Conservation (phyloP, 2,113 vertebrate species). For the Pseudorasbora parva region DNA sequence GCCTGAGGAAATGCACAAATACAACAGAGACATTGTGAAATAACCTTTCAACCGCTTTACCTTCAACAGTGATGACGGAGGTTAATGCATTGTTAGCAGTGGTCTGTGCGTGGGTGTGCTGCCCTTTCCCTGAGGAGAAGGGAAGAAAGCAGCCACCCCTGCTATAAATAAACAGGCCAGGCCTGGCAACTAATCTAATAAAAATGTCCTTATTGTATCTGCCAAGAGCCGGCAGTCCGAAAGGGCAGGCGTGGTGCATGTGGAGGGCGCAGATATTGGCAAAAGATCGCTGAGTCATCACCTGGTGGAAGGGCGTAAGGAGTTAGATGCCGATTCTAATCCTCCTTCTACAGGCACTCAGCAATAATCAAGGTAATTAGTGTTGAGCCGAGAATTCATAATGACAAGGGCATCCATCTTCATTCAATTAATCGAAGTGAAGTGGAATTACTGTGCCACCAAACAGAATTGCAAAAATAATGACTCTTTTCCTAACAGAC, state of each 20-base stretch:
- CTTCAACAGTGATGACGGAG: conserved; percentile 25
- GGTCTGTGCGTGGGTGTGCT: conserved; percentile 36
- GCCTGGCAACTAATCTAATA: conserved; percentile 45
- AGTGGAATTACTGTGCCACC: not conserved
- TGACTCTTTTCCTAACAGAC: not conserved
- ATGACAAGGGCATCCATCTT: not conserved
- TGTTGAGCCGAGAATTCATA: not conserved
- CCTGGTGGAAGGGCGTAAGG: conserved; percentile 3
- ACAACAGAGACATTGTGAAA: conserved; percentile 12
- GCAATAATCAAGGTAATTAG: conserved; percentile 5
- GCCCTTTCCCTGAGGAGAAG: conserved; percentile 61
- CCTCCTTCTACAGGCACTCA: not conserved
- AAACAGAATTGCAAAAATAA: conserved; percentile 9
- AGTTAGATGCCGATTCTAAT: conserved; percentile 6
- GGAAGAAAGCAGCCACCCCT: conserved; percentile 61
- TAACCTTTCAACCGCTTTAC: not conserved
- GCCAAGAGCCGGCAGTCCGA: conserved; percentile 26
- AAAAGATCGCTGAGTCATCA: conserved; percentile 49
- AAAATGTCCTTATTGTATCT: conserved; percentile 48
- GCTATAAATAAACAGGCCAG: conserved; percentile 51
- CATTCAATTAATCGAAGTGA: not conserved
- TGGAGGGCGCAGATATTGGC: not conserved
- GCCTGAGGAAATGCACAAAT: conserved; percentile 21
- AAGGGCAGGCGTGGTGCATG: conserved; percentile 30
- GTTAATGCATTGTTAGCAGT: conserved; percentile 29